Base-by-base conservation (phyloP, 2,888 invertebrate species). In the Tortricodes alternella region DNA sequence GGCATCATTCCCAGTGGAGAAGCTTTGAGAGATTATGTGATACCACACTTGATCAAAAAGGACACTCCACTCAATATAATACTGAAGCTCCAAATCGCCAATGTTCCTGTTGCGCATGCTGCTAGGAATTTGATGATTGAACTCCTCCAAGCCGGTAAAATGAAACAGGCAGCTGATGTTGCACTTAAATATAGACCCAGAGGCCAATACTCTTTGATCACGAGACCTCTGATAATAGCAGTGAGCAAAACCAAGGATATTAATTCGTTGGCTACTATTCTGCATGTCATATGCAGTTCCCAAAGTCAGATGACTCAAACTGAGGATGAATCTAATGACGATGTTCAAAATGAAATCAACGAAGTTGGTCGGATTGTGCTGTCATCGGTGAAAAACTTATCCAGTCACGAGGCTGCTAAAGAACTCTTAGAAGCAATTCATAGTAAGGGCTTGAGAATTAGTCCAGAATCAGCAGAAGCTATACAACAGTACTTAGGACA, bases 11-110 rank as follows among this genome's bases (percentile, higher is more conserved):
- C 94, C 1, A 92, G 82, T 41, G 83, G 92, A 0, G 95, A 96
- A 78, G 95, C 96, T 0, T 75, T 97, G 2, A 88, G 93, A 52
- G 95, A 96, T 49, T 97, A 95, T 74, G 93, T 96, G 0, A 91
- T 97, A 59, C 97, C 97, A 6, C 92, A 92, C 71, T 68, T 95
- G 1, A 89, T 92, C 23, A 92, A 92, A 39, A 91, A 89, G 52
- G 83, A 88, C 60, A 85, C 90, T 44, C 88, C 92, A 15, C 92
- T 93, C 44, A 92, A 92, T 60, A 86, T 94, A 9, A 91, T 96
- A 15, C 76, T 89, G 0, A 87, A 92, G 59, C 78, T 97, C 7
- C 89, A 94, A 60, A 85, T 92, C 43, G 92, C 91, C 1, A 94
- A 94, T 44, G 78, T 96, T 16, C 91, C 92, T 84, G 15, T 68